Evolutionary conservation across 2,113 vertebrate species (phyloP).

Genomic region (Uria lomvia): DNA sequence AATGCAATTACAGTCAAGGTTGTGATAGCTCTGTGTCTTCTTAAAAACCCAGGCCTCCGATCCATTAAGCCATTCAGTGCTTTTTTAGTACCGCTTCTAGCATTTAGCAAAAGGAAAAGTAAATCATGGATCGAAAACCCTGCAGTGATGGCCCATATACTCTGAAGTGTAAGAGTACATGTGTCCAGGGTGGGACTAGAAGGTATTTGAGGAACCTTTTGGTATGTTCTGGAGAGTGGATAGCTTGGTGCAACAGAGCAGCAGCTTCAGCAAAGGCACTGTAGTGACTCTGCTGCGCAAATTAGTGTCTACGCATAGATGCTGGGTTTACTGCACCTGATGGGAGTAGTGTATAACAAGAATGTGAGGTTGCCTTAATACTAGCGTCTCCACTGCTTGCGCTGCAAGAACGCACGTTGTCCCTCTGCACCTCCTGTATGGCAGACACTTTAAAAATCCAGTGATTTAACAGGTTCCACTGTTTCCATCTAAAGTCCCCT

Average conservation of each 20-base stretch:
- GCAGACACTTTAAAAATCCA: not conserved
- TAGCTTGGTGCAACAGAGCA: not conserved
- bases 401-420: rapidly evolving
- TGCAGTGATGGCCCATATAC: not conserved
- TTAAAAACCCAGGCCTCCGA: not conserved
- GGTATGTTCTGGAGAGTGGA: not conserved
- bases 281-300: not conserved
- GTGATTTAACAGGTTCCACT: not conserved
- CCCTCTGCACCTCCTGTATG: not conserved
- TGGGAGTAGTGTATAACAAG: not conserved
- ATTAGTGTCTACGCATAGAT: not conserved
- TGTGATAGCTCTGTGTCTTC: slow-evolving; percentile 8
- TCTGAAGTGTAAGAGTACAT: not conserved
- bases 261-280: not conserved
- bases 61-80: not conserved
- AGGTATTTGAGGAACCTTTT: not conserved
- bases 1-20: slow-evolving; percentile 58
- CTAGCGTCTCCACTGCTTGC: not conserved
- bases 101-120: not conserved
- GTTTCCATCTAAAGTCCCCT: not conserved
- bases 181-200: not conserved
- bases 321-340: not conserved
- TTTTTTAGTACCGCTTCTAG: not conserved
- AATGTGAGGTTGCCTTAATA: not conserved
- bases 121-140: not conserved